Evolutionary conservation across 2,888 invertebrate species (phyloP).

Genomic region (Theretra japonica): DNA sequence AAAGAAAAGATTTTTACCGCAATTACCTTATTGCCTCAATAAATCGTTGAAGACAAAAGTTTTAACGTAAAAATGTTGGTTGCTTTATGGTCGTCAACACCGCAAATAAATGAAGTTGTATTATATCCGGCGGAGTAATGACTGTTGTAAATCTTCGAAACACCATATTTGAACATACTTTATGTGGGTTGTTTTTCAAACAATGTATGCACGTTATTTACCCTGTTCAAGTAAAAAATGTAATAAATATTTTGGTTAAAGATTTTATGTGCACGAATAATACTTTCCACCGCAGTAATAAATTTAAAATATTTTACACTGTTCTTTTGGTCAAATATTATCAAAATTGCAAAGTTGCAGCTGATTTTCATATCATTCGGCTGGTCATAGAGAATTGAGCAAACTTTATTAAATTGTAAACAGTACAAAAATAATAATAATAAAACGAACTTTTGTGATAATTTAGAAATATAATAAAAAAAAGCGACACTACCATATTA

Average conservation of each 20-base stretch:
- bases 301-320: background rate
- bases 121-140: slow-evolving; percentile 40
- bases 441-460: background rate
- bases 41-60: slow-evolving; percentile 68
- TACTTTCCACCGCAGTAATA: slow-evolving; percentile 7
- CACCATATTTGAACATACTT: slow-evolving; percentile 19
- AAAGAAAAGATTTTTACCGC: slow-evolving; percentile 71
- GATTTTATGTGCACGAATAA: slow-evolving; percentile 10
- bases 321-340: background rate
- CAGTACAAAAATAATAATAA: background rate
- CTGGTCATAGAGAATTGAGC: too few species aligned
- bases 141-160: slow-evolving; percentile 53
- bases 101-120: slow-evolving; percentile 62
- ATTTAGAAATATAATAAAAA: background rate
- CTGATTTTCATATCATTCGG: too few species aligned
- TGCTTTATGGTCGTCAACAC: slow-evolving; percentile 70
- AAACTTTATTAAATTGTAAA: too few species aligned
- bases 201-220: slow-evolving; percentile 22
- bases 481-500: too few species aligned
- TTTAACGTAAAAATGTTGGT: slow-evolving; percentile 57
- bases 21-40: slow-evolving; percentile 73
- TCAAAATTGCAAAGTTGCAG: background rate
- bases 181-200: slow-evolving; percentile 10
- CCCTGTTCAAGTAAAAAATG: background rate
- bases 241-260: slow-evolving; percentile 22